These are phyloP conservation scores for Oscheius myriophilus DNA, from an alignment of 2,888 invertebrate species.

Conservation along the genomic window DNA sequence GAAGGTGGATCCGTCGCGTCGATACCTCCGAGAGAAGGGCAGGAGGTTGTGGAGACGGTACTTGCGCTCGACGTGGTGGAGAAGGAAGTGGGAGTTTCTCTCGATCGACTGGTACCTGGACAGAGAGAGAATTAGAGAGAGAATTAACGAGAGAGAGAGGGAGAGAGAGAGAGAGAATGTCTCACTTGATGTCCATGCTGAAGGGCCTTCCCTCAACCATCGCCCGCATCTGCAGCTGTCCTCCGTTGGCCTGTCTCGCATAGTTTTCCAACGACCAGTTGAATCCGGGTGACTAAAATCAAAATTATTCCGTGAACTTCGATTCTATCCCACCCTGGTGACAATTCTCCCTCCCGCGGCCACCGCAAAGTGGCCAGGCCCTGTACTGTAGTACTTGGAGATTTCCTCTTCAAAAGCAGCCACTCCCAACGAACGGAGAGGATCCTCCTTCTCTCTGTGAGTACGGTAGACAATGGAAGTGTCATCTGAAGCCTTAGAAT, in stretches of 20 bases:
- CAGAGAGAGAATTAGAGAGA: background rate
- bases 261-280: background rate
- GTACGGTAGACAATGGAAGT: slow-evolving; percentile 8
- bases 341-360: background rate
- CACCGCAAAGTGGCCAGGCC: slow-evolving; percentile 4
- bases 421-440: background rate
- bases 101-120: slow-evolving; percentile 14
- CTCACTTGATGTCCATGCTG: slow-evolving; percentile 11
- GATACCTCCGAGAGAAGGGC: background rate
- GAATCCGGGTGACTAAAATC: slow-evolving; percentile 15
- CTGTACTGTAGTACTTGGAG: slow-evolving; percentile 1
- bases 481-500: slow-evolving; percentile 6
- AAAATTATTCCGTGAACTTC: background rate
- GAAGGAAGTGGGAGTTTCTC: slow-evolving; percentile 4
- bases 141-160: background rate
- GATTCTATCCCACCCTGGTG: background rate
- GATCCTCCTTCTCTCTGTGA: background rate
- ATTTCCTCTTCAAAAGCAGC: background rate
- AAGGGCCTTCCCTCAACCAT: slow-evolving; percentile 13
- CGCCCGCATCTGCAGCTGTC: background rate
- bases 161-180: background rate
- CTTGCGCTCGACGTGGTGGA: background rate
- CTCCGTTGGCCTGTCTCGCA: background rate
- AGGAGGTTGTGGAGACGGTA: slow-evolving; percentile 1
- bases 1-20: slow-evolving; percentile 6